Evolutionary conservation across 2,888 invertebrate species (phyloP), one percentile per base, ranked within the genome.

Genomic region (Rhingia rostrata): DNA sequence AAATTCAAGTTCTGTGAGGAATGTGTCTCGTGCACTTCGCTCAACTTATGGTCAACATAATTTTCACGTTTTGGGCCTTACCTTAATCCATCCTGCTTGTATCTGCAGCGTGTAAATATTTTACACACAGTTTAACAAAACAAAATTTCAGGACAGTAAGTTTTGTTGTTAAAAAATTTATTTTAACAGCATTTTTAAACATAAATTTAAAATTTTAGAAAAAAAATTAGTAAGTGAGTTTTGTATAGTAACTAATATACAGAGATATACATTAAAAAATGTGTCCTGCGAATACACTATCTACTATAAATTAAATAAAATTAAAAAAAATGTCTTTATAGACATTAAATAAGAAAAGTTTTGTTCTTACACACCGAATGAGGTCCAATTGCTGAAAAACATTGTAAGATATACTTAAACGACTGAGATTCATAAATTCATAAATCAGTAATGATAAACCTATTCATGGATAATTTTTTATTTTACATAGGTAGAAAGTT

Each of bases 141-240:
- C 49, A 53, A 43, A 63, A 64, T 47, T 35, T 56, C 69, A 75
- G 75, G 80, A 80, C 80, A 81, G 75, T 81, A 81, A 81, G 54
- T 75, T 35, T 58, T 30, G 22, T 49, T 75, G 66, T 47, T 37
- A 12, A 4, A 49, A 37, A 37, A 33, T 58, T 32, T 32, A 58
- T 33, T 64, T 64, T 51, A 39, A 64, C 47, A 61, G 12, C 14
- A 47, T 12, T 14, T 14, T 4, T 35, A 37, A 39, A 43, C 10
- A 64, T 63, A 51, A 43, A 32, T 32, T 10, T 5, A 37, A 43
- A 32, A 45, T 14, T 39, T 53, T 14, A 7, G 14, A 12, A 64
- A n/a, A 49, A 14, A 69, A n/a, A n/a, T 69, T 69, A 63, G 10
- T 69, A 1, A 35, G 7, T 75, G 75, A 75, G 67, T 47, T 37